A percentile compares a stretch with the other conserved stretches of the same genome.
phyloP scores from a whole-genome alignment of 2,888 invertebrate species.

The Coelopa pilipes region DNA sequence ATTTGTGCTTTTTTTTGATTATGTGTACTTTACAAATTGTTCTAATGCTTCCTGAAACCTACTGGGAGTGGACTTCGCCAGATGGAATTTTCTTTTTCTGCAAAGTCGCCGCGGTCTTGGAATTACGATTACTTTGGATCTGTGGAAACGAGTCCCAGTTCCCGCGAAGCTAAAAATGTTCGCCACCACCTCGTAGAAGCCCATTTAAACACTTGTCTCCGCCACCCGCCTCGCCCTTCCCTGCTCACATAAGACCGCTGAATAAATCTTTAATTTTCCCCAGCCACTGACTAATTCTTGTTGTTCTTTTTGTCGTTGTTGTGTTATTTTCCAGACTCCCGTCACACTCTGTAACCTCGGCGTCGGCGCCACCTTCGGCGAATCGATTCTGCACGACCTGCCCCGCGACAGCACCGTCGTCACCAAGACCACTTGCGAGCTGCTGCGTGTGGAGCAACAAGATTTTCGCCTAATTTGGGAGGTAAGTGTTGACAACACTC shows the following conservation, averaged over 20 bases:
- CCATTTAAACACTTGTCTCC: background rate
- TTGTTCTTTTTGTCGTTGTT: background rate
- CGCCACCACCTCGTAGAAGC: background rate
- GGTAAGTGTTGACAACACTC: constrained; percentile 69
- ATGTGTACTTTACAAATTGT: too few relatives aligned
- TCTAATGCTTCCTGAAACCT: too few relatives aligned
- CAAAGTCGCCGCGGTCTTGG: too few relatives aligned
- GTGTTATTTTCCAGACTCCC: constrained; percentile 70
- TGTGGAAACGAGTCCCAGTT: too few relatives aligned
- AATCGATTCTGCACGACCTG: constrained; percentile 78
- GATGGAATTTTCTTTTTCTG: too few relatives aligned
- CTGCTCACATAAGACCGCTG: background rate
- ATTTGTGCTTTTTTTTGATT: too few relatives aligned
- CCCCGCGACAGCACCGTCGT: constrained; percentile 78
- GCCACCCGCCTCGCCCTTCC: background rate
- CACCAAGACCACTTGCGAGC: constrained; percentile 79
- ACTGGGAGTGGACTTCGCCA: too few relatives aligned
- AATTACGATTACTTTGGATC: too few relatives aligned
- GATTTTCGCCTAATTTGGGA: constrained; percentile 83
- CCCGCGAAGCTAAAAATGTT: too few relatives aligned
- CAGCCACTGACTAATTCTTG: background rate
- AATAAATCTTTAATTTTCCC: background rate
- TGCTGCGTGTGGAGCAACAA: constrained; percentile 79
- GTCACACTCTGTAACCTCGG: constrained; percentile 76
- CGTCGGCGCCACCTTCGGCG: constrained; percentile 81